Base-by-base conservation (phyloP, 2,888 invertebrate genomes). In the Pyrrhosoma nymphula region DNA sequence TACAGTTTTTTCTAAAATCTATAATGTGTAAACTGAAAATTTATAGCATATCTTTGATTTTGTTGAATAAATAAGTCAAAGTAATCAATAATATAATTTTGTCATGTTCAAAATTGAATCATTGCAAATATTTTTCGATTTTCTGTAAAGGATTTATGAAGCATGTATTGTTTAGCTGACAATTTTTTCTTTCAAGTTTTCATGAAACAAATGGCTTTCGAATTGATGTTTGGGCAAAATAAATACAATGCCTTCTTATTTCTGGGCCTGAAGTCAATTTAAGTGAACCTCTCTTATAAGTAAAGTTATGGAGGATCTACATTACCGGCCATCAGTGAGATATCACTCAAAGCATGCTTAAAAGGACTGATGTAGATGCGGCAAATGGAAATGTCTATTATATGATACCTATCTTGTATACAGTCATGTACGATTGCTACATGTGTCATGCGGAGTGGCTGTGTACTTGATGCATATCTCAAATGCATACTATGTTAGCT, bases 281-380 rank as follows among this genome's bases (percentile, higher is more conserved):
- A 23, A 69, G 12, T 8, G 10, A 26, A n/a, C 12, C 8, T 10
- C 26, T 2, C 69, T 16, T 26, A 26, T 26, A 1, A 69, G n/a
- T 69, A 69, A 26, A 8, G 26, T n/a, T 4, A 10, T 69, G 20
- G 82, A 30, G 82, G 8, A 35, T 16, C 69, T 82, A 82, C 82
- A 82, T 35, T 82, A 14, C 35, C 16, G 16, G 18, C 1, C 60
- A 14, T 60, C 60, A 82, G 18, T 82, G 82, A 82, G 18, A 35
- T 35, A 35, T 18, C 35, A 30, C 8, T 82, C 4, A 35, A 35
- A 35, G 82, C 30, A 82, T 82, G 82, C 35, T 82, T 82, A 1
- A 82, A 35, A 82, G 69, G 30, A 82, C 18, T 82, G 82, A 35
- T 82, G 82, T 82, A 82, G 82, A 30, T 82, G 82, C 82, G 82